Evolutionary conservation across 2,113 vertebrate species (phyloP).

Genomic region (Girardinichthys multiradiatus): DNA sequence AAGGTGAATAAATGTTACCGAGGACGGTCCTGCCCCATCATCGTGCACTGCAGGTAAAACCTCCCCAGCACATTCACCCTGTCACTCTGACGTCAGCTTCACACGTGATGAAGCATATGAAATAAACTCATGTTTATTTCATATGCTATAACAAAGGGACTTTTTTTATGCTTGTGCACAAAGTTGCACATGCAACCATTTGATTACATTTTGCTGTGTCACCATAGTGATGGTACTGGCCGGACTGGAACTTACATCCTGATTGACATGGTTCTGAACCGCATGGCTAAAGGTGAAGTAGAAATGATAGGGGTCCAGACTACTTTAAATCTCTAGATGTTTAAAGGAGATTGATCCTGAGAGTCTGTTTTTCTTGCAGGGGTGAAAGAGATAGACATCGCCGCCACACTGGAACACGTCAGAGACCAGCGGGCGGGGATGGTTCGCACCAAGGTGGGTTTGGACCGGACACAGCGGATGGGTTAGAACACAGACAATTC

Average conservation of each 20-base stretch:
- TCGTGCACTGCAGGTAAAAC: conserved; percentile 95
- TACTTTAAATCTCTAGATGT: too few relatives aligned
- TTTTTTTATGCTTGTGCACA: too few relatives aligned
- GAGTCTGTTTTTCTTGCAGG: conserved; percentile 79
- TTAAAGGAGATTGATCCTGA: too few relatives aligned
- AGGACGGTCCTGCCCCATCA: conserved; percentile 98
- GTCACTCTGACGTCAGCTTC: too few relatives aligned
- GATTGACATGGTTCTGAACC: conserved; percentile 97
- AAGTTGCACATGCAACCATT: too few relatives aligned
- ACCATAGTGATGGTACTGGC: conserved; percentile 90
- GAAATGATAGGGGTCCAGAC: too few relatives aligned
- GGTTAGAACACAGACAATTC: too few relatives aligned
- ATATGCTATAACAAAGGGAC: background rate
- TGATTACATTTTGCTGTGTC: background rate
- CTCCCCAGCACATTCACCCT: too few relatives aligned
- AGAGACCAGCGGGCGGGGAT: conserved; percentile 95
- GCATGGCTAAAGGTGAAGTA: conserved; percentile 94
- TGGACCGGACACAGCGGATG: background rate
- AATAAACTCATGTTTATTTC: background rate
- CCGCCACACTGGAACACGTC: conserved; percentile 96
- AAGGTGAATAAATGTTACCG: conserved; percentile 99
- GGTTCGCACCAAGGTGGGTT: conserved; percentile 84
- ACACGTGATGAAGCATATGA: too few relatives aligned
- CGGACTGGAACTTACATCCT: conserved; percentile 96
- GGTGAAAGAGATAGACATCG: conserved; percentile 98